Evolutionary conservation across 2,113 vertebrate species (phyloP).

Genomic region (Argyrosomus japonicus): DNA sequence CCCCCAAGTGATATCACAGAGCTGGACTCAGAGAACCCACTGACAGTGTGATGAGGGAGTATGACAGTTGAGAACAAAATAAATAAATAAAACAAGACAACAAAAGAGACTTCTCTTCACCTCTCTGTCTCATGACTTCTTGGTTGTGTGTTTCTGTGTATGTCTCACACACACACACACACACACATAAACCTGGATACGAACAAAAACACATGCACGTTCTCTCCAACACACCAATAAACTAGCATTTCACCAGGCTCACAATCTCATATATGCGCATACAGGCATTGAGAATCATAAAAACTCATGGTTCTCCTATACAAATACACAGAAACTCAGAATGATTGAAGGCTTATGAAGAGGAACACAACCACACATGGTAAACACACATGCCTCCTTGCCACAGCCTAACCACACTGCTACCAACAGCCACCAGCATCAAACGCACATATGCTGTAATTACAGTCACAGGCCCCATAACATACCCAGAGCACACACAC

Average conservation of each 20-base stretch:
- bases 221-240: neutral
- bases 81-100: constrained; percentile 54
- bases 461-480: constrained; percentile 36
- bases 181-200: neutral
- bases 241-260: neutral
- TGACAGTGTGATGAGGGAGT: constrained; percentile 46
- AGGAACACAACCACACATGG: constrained; percentile 46
- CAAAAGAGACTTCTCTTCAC: constrained; percentile 37
- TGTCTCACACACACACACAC: neutral
- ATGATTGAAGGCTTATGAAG: constrained; percentile 31
- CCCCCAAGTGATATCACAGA: constrained; percentile 52
- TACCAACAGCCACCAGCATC: constrained; percentile 30
- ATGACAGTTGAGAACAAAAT: constrained; percentile 37
- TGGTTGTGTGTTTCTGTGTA: constrained; percentile 39
- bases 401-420: constrained; percentile 51
- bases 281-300: neutral
- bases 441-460: constrained; percentile 45
- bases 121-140: constrained; percentile 42
- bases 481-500: constrained; percentile 3
- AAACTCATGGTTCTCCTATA: neutral
- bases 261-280: neutral
- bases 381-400: constrained; percentile 44
- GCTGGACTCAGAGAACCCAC: constrained; percentile 35
- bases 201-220: neutral
- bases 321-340: constrained; percentile 2